Evolutionary conservation across 2,888 invertebrate genomes (phyloP), one percentile per base, ranked within the genome.

Genomic region (Hypselothyrea guttata): DNA sequence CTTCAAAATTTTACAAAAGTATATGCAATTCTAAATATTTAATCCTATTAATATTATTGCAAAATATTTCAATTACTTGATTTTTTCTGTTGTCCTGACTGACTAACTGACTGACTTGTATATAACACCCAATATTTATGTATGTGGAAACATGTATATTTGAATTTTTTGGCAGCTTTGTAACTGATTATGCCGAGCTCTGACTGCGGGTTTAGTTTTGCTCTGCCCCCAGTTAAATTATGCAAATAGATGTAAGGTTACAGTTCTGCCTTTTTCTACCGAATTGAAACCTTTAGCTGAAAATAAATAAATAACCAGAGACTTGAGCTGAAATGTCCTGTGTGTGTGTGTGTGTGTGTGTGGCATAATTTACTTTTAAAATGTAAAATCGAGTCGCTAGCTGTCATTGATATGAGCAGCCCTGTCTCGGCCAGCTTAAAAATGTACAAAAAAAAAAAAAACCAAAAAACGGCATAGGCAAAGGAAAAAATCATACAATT

Each of bases 361-460:
- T 54, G 51, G 62, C 62, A 79, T 79, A 83, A 81, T 84, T 79
- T 70, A 79, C 84, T 84, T 84, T 81, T 84, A 76, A n/a, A 78
- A 81, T 78, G 74, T 57, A 73, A 78, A 78, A 72, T 75, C 79
- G 65, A 75, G 64, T 72, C 53, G 59, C 60, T 35, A 30, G 62
- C 56, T 75, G 83, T 77, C 83, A 77, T 78, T 82, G 76, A 77
- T 78, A 77, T 53, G 68, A 56, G 71, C n/a, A 33, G 35, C 46
- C 58, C 59, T 60, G 62, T 47, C 55, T 9, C 63, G 16, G 16
- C 11, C 65, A 40, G 16, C 22, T 22, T 13, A 33, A 15, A 37
- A 9, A 18, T 8, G 0, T 7, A 35, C 16, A 12, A 33, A 7
- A 31, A 46, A 56, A 48, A 33, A 12, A 38, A 38, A 1, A 11